Conservation (phyloP, 2,888 invertebrate genomes). For the Mystacides longicornis region DNA sequence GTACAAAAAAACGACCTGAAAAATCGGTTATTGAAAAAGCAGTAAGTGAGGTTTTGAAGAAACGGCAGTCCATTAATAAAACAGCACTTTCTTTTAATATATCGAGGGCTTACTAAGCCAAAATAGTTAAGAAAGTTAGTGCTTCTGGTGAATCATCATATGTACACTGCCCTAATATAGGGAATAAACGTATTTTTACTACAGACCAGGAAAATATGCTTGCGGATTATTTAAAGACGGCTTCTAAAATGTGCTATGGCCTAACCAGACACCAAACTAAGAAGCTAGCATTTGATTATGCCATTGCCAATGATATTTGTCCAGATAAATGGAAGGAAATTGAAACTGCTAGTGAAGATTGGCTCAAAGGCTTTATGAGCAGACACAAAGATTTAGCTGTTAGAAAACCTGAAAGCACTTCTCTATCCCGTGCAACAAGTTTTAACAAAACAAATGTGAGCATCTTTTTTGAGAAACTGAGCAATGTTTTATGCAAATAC, state of each 20-base stretch:
- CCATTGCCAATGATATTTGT: conserved; percentile 19
- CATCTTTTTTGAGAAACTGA: conserved; percentile 3
- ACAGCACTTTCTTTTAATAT: conserved; percentile 21
- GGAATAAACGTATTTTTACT: conserved; percentile 25
- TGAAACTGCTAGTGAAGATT: not conserved
- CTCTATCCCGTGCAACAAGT: not conserved
- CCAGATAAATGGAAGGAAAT: conserved; percentile 9
- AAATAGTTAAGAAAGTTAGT: conserved; percentile 23
- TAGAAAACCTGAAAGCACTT: not conserved
- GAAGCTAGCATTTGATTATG: conserved; percentile 25
- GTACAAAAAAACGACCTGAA: conserved; percentile 9
- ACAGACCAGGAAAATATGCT: conserved; percentile 22
- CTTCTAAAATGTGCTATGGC: conserved; percentile 26
- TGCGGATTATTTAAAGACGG: conserved; percentile 24
- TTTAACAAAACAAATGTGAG: conserved; percentile 3
- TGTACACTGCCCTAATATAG: conserved; percentile 19
- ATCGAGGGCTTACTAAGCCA: conserved; percentile 23
- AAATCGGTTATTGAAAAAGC: conserved; percentile 14
- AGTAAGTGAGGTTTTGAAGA: conserved; percentile 16
- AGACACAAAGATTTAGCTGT: conserved; percentile 3
- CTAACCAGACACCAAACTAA: conserved; percentile 23
- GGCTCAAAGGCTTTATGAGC: conserved; percentile 6
- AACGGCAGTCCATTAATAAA: conserved; percentile 15
- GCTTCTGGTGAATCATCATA: conserved; percentile 16
- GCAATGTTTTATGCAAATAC: conserved; percentile 16